Evolutionary conservation across 1,140 invertebrate species (phyloP).

Genomic region (Drosophila mauritiana): DNA sequence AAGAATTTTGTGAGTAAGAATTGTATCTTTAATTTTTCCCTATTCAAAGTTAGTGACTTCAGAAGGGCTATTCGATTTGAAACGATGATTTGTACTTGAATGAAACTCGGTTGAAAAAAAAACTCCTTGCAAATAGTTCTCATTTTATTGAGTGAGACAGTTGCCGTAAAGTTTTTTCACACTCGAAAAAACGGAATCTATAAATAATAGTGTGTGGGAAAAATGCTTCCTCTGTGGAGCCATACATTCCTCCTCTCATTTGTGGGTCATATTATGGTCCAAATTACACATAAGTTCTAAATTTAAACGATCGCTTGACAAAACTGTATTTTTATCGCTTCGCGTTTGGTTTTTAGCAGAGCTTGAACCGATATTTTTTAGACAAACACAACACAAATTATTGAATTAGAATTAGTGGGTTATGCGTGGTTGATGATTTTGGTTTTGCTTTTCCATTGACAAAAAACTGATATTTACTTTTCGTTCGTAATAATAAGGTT

Average conservation of each 20-base stretch:
- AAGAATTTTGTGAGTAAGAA: neutral
- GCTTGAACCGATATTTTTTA: conserved; percentile 57
- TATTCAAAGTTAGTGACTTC: neutral
- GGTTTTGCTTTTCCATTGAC: neutral
- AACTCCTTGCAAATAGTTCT: conserved; percentile 21
- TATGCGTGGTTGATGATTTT: neutral
- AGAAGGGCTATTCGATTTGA: neutral
- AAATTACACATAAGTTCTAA: conserved; percentile 66
- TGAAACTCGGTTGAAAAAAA: neutral
- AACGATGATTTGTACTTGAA: too few species aligned
- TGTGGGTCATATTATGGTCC: conserved; percentile 64
- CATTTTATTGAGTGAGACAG: conserved; percentile 37
- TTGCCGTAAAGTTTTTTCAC: conserved; percentile 45
- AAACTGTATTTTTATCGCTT: conserved; percentile 31
- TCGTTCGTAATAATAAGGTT: conserved; percentile 77
- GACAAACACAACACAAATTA: conserved; percentile 29
- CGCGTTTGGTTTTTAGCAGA: conserved; percentile 12
- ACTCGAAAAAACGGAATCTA: conserved; percentile 61
- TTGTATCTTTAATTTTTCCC: neutral
- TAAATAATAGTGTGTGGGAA: conserved; percentile 67
- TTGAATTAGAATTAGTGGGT: neutral
- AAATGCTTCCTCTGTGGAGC: conserved; percentile 60
- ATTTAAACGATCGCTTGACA: conserved; percentile 57
- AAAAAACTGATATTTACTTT: conserved; percentile 66
- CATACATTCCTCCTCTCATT: conserved; percentile 48